These are phyloP conservation scores for Nibea albiflora DNA, from an alignment of 2,113 vertebrate species.

Conservation along the genomic window DNA sequence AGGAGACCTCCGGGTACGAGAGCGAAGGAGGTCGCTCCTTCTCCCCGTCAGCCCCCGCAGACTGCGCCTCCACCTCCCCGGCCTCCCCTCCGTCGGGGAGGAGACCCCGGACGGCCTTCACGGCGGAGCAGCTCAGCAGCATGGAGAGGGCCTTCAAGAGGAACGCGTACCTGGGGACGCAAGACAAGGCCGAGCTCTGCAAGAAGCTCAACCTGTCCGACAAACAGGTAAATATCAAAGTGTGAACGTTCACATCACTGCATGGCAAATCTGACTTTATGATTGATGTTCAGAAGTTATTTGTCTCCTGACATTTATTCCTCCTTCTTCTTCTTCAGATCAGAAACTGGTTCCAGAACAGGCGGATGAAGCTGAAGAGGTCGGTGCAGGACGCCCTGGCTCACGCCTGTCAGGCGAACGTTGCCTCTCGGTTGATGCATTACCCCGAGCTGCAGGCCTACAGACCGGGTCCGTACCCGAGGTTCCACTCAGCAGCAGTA, in stretches of 20 bases:
- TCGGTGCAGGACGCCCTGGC: slow-evolving; percentile 87
- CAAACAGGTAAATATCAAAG: slow-evolving; percentile 80
- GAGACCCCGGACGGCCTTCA: slow-evolving; percentile 85
- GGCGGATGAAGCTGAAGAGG: slow-evolving; percentile 90
- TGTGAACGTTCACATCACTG: too few relatives aligned
- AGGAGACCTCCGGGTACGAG: slow-evolving; percentile 85
- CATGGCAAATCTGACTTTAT: too few relatives aligned
- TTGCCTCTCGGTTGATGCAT: slow-evolving; percentile 78
- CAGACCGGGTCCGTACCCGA: slow-evolving; percentile 72
- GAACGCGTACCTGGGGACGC: slow-evolving; percentile 84
- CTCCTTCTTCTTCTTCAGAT: slow-evolving; percentile 78
- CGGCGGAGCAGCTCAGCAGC: slow-evolving; percentile 82
- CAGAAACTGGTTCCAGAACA: slow-evolving; percentile 94
- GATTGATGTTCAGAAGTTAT: too few relatives aligned
- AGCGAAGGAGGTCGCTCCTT: slow-evolving; percentile 79
- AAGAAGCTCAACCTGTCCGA: slow-evolving; percentile 82
- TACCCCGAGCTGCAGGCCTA: slow-evolving; percentile 81
- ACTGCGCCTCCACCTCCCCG: slow-evolving; percentile 9
- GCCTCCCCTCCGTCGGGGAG: slow-evolving; percentile 67
- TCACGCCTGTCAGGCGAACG: slow-evolving; percentile 82
- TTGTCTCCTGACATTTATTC: too few relatives aligned
- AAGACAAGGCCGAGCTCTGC: slow-evolving; percentile 85
- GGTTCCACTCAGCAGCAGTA: slow-evolving; percentile 66
- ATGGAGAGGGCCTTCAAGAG: slow-evolving; percentile 84
- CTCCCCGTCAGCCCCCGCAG: slow-evolving; percentile 55